Evolutionary conservation across 2,113 vertebrate genomes (phyloP), one percentile per base, ranked within the genome.

Genomic region (Mobula hypostoma): DNA sequence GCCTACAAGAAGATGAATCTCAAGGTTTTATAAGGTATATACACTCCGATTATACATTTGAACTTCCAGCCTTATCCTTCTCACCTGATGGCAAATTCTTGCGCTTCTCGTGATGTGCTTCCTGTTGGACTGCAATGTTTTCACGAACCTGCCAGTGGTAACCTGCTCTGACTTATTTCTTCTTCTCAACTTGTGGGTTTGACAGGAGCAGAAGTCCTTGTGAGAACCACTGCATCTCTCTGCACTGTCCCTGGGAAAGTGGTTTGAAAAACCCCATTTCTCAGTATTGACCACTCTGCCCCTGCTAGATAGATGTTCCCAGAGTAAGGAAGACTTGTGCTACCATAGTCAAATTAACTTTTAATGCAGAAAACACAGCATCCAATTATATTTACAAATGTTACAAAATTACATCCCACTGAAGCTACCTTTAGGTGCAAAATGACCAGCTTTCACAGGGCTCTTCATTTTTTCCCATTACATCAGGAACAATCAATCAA

Each of bases 351-450:
- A 12, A 11, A 19, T 27, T 24, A 32, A n/a, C 63, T 90, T 90
- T 90, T 68, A 19, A 68, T 90, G n/a, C 15, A 58, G 82, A 9
- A 85, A 24, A 36, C 61, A 90, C n/a, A n/a, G 32, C 61, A 27
- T 27, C 58, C 24, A 87, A n/a, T 7, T 12, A 61, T 88, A 90
- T 90, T 90, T 90, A 90, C 85, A 90, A 90, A 66, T 61, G 66
- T 90, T 90, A 90, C 85, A 90, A 90, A 90, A 66, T 90, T n/a
- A 90, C 12, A 90, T 68, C 61, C 32, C 63, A n/a, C 8, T 32
- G n/a, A 66, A 63, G 83, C 82, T 21, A 56, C 40, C 32, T 48
- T 17, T 40, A 48, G 56, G 82, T 27, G 83, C 27, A 66, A 32
- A 66, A 1, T 15, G n/a, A 90, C 15, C 63, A 90, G 12, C 7